Evolutionary conservation across 2,888 invertebrate genomes (phyloP).

Genomic region (Tortricodes alternella): DNA sequence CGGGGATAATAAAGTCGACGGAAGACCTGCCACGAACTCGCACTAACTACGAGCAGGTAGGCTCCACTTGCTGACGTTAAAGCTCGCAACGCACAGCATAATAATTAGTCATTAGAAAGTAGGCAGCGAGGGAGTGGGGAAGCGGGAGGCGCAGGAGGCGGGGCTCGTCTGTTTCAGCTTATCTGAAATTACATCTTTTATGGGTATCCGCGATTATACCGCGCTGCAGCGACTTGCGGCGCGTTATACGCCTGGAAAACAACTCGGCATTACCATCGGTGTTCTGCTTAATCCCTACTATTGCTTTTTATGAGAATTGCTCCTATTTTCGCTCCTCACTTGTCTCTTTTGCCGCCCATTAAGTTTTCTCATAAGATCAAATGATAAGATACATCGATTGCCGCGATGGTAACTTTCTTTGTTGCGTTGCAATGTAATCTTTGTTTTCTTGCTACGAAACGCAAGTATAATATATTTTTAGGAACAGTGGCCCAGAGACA

Average conservation of each 20-base stretch:
- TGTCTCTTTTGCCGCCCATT: constrained; percentile 48
- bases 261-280: constrained; percentile 74
- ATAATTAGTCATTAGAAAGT: constrained; percentile 84
- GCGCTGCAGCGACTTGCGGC: constrained; percentile 80
- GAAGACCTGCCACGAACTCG: constrained; percentile 60
- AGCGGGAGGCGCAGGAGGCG: constrained; percentile 58
- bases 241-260: constrained; percentile 77
- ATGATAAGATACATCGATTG: constrained; percentile 36
- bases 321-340: constrained; percentile 62
- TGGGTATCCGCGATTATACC: constrained; percentile 83
- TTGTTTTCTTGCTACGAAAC: constrained; percentile 23
- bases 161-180: constrained; percentile 82
- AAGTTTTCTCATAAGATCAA: constrained; percentile 47
- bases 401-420: constrained; percentile 32
- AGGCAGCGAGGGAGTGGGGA: constrained; percentile 66
- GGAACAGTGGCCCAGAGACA: not conserved
- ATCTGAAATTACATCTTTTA: constrained; percentile 84
- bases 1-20: constrained; percentile 42
- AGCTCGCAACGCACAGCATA: constrained; percentile 82
- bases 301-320: constrained; percentile 74
- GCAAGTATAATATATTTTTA: not conserved
- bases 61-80: constrained; percentile 67
- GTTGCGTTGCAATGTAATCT: constrained; percentile 24
- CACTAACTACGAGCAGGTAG: constrained; percentile 60
- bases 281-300: constrained; percentile 78